Evolutionary conservation across 1,140 invertebrate species (phyloP), one percentile per base, ranked within the genome.

Genomic region (Zelostemma sp.): DNA sequence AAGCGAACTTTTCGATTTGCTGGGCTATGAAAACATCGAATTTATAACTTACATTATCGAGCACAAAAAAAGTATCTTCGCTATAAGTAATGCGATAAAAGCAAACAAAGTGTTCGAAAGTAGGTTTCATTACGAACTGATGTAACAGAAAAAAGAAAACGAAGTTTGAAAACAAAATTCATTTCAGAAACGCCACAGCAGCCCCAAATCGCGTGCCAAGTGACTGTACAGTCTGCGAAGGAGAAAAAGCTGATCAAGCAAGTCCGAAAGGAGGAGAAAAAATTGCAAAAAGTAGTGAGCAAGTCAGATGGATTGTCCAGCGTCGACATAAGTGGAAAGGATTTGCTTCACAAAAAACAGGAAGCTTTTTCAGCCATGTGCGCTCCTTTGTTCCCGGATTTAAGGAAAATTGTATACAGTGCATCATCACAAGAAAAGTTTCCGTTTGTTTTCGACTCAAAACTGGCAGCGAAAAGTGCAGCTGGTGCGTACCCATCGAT

Each of bases 221-320:
- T 97, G 0, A 92, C 90, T 16, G 90, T 97, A 16, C 91, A 94
- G 75, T 95, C 94, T 2, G 93, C 93, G 77, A 89, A 92, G 73
- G 95, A 98, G 77, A 95, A 93, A 73, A 82, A 90, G 53, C 76
- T 96, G 18, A 86, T 89, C 19, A 98, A 97, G 80, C 88, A 93
- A 81, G 89, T 94, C 6, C 88, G 94, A 9, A 97, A 96, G 80
- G 94, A 97, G 77, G 95, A 97, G 77, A 97, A 96, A 77, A 93
- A 92, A 71, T 75, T 90, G 2, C 83, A 88, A n/a, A 92, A 90
- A 61, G 87, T 89, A 0, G 87, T 88, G 55, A 87, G 80, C 49
- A 86, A 84, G 46, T 86, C 86, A 21, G 89, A 86, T 61, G 80
- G 78, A 17, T 82, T 85, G 15, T 79, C 86, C 1, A 88, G 89